Evolutionary conservation across 2,113 vertebrate species (phyloP).

Genomic region (Gobius niger): DNA sequence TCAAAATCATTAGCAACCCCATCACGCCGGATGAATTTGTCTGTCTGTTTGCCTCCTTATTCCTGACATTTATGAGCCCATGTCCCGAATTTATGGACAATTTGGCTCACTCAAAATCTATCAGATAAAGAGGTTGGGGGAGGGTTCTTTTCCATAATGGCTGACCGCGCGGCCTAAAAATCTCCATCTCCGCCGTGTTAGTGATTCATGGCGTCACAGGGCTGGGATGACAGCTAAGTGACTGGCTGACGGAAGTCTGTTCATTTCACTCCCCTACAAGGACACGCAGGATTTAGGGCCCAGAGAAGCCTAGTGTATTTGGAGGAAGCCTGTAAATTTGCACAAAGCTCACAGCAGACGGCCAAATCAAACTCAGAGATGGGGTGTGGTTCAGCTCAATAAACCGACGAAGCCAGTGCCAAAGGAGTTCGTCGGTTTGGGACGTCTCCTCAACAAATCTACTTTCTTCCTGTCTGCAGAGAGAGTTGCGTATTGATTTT

Average conservation of each 20-base stretch:
- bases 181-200: constrained; percentile 54
- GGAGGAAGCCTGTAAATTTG: constrained; percentile 7
- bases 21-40: constrained; percentile 52
- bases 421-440: not conserved
- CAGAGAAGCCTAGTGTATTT: constrained; percentile 9
- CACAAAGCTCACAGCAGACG: constrained; percentile 2
- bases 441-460: not conserved
- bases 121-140: constrained; percentile 57
- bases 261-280: constrained; percentile 49
- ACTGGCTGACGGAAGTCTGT: constrained; percentile 48
- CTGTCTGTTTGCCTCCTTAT: constrained; percentile 65
- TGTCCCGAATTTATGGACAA: constrained; percentile 73
- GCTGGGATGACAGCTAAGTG: constrained; percentile 50
- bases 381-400: not conserved
- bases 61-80: constrained; percentile 68
- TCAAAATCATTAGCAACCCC: constrained; percentile 59
- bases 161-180: constrained; percentile 35
- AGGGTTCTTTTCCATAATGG: constrained; percentile 66
- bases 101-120: constrained; percentile 70
- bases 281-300: constrained; percentile 26
- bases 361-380: constrained; percentile 9
- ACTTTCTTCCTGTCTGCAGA: not conserved
- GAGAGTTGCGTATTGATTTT: not conserved
- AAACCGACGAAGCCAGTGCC: not conserved
- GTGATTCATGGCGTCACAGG: constrained; percentile 63